Evolutionary conservation across 2,888 invertebrate species (phyloP).

Genomic region (Euproctis similis): DNA sequence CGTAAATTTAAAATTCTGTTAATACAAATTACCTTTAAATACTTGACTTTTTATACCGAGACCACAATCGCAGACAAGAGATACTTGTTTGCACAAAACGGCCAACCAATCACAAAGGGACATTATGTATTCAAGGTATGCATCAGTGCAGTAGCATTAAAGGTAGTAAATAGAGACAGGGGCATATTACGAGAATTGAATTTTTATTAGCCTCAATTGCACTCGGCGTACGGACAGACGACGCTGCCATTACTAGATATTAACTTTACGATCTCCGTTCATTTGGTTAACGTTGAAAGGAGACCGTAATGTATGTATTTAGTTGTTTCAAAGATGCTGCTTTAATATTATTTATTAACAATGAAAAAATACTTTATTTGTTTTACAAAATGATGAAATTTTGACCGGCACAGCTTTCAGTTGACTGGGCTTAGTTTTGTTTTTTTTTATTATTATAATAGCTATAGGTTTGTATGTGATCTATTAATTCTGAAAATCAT

Average conservation of each 20-base stretch:
- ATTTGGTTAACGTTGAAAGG: conserved; percentile 2
- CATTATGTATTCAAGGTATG: conserved; percentile 62
- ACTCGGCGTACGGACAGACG: conserved; percentile 22
- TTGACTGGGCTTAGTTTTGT: no score
- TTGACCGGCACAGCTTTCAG: no score
- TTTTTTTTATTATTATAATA: no score
- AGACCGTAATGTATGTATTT: no score
- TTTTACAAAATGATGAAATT: no score
- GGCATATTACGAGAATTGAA: conserved; percentile 55
- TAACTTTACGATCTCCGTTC: conserved; percentile 11
- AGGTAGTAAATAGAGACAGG: conserved; percentile 50
- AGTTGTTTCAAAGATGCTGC: no score
- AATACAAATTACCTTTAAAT: no score
- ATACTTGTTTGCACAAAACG: conserved; percentile 33
- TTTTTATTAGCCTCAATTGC: conserved; percentile 59
- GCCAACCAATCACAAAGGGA: conserved; percentile 28
- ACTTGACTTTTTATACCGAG: conserved; percentile 11
- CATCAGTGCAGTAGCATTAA: conserved; percentile 45
- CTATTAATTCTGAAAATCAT: no score
- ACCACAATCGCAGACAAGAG: conserved; percentile 20
- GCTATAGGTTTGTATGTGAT: no score
- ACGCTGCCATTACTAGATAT: conserved; percentile 9
- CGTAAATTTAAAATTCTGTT: no score
- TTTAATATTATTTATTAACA: no score
- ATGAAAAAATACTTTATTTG: no score